Conservation (phyloP, 2,113 vertebrate species). For the Megalops atlanticus region DNA sequence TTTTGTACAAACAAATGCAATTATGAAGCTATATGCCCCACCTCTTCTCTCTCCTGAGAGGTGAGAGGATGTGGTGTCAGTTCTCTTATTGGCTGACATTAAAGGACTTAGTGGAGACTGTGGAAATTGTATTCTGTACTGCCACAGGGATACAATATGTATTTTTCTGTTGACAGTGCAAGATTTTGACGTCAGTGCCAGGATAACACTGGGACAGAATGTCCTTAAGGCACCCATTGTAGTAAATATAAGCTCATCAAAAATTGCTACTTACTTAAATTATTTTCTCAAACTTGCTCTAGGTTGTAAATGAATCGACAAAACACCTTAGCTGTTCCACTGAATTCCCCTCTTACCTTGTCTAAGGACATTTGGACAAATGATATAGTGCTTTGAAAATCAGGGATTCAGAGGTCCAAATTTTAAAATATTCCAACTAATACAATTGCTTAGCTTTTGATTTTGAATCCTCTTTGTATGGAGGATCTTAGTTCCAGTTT, state of each 20-base stretch:
- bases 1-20: background rate
- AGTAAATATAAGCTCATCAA: background rate
- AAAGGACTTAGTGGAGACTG: background rate
- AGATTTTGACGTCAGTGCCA: slow-evolving; percentile 3
- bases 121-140: background rate
- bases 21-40: background rate
- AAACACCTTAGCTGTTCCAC: too few relatives aligned
- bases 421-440: too few relatives aligned
- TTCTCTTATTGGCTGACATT: background rate
- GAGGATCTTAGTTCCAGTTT: background rate
- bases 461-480: background rate
- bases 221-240: background rate
- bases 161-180: background rate
- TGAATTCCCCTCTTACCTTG: too few relatives aligned
- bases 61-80: background rate
- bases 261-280: background rate
- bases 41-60: background rate
- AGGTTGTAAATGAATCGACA: too few relatives aligned
- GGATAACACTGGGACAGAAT: background rate
- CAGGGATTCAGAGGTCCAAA: too few relatives aligned
- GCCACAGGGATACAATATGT: background rate
- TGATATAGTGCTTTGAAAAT: background rate
- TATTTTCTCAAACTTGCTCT: background rate
- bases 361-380: background rate
- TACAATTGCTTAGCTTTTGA: too few relatives aligned